Percentiles rank a stretch among this genome's conserved stretches.
phyloP scores from a whole-genome alignment of 2,113 vertebrate species.

The Percina caprodes region DNA sequence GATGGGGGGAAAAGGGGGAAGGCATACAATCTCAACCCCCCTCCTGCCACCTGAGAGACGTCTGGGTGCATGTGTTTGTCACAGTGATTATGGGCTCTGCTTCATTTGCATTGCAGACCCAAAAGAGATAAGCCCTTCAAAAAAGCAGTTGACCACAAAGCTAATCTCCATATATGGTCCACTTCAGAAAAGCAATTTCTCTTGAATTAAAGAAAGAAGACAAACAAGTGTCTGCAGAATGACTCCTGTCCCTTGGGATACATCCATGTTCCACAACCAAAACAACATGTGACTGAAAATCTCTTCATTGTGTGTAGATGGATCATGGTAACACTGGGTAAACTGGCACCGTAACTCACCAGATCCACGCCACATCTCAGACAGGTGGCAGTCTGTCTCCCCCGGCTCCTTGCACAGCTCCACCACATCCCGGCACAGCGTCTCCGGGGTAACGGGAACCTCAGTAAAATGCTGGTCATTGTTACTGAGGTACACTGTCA shows the following conservation, averaged over 20 bases:
- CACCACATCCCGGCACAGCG: constrained; percentile 94
- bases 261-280: constrained; percentile 24
- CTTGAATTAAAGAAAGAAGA: constrained; percentile 41
- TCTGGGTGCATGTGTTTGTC: constrained; percentile 52
- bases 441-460: constrained; percentile 96
- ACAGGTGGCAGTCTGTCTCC: constrained; percentile 92
- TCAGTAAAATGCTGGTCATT: constrained; percentile 98
- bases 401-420: constrained; percentile 97
- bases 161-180: constrained; percentile 45
- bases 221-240: constrained; percentile 29
- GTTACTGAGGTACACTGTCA: constrained; percentile 99
- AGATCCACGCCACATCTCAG: constrained; percentile 94
- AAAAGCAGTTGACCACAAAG: constrained; percentile 46
- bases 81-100: constrained; percentile 42
- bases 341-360: constrained; percentile 80
- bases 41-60: constrained; percentile 38
- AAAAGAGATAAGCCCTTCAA: constrained; percentile 55
- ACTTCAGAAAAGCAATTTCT: constrained; percentile 51
- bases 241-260: constrained; percentile 3
- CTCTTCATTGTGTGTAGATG: background rate
- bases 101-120: constrained; percentile 64
- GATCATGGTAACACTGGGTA: background rate
- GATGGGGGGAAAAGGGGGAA: constrained; percentile 37
- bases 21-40: constrained; percentile 25
- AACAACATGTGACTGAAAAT: constrained; percentile 5